These are phyloP conservation scores for Actinopyga echinites DNA, from an alignment of 53 echinoderm and acorn worm genomes.

Conservation along the genomic window DNA sequence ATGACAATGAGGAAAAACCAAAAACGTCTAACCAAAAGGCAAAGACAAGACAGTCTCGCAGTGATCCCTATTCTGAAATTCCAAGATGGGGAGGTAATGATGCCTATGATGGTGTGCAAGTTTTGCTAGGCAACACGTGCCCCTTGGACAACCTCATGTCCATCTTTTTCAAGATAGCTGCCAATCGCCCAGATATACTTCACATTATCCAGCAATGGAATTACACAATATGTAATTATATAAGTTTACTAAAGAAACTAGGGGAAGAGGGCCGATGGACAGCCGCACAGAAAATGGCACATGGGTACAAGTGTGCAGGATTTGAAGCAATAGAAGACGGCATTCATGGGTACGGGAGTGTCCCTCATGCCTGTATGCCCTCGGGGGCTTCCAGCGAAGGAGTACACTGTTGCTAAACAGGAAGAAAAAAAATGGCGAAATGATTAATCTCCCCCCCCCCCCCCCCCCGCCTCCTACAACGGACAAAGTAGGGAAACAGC, in stretches of 20 bases:
- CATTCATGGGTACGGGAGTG: too few species aligned
- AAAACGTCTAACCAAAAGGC: neutral
- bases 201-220: neutral
- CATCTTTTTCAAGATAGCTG: neutral
- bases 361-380: too few species aligned
- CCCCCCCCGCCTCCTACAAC: too few species aligned
- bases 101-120: neutral
- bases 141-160: slow-evolving; percentile 9
- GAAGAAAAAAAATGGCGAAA: too few species aligned
- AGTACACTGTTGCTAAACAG: too few species aligned
- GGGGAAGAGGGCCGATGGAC: neutral
- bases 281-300: neutral
- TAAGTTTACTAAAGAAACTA: neutral
- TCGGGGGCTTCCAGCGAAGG: too few species aligned
- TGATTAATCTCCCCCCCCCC: too few species aligned
- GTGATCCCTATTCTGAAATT: neutral
- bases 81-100: slow-evolving; percentile 1
- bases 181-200: neutral
- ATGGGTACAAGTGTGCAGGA: neutral
- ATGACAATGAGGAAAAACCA: too few species aligned
- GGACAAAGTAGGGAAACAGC: too few species aligned
- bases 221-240: neutral
- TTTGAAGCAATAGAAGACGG: too few species aligned
- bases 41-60: neutral
- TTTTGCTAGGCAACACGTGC: neutral